A percentile compares a stretch with the other conserved stretches of the same genome.
These are phyloP conservation scores for Pseudoips prasinana DNA, from an alignment of 2,888 invertebrate species.

Conservation along the genomic window DNA sequence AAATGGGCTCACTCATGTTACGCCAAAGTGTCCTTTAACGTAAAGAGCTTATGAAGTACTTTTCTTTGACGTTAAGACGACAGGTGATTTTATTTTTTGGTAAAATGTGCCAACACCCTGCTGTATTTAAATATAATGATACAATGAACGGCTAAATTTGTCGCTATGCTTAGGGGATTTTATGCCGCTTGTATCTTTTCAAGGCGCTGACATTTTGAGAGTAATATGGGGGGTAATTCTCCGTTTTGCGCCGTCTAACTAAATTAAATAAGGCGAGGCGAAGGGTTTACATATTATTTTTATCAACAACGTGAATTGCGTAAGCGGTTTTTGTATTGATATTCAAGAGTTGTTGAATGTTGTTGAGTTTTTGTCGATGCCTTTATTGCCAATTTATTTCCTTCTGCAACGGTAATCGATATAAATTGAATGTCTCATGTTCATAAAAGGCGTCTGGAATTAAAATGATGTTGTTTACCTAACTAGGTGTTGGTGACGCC, in stretches of 20 bases:
- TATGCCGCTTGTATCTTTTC: conserved; percentile 36
- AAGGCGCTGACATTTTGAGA: conserved; percentile 33
- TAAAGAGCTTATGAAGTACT: conserved; percentile 28
- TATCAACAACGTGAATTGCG: conserved; percentile 26
- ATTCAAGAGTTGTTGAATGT: too few relatives aligned
- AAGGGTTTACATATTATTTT: too few relatives aligned
- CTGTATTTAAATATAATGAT: conserved; percentile 67
- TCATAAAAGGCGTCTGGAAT: too few relatives aligned
- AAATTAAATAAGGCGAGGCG: conserved; percentile 6
- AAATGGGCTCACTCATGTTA: conserved; percentile 33
- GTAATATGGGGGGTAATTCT: conserved; percentile 35
- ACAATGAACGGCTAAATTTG: conserved; percentile 63
- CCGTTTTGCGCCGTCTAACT: conserved; percentile 12
- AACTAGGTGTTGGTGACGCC: too few relatives aligned
- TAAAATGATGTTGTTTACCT: too few relatives aligned
- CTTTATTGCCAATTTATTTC: too few relatives aligned
- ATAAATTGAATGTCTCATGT: too few relatives aligned
- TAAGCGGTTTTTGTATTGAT: too few relatives aligned
- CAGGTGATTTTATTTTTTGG: conserved; percentile 57
- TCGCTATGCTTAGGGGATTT: conserved; percentile 44
- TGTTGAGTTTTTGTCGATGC: too few relatives aligned
- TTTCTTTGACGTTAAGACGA: conserved; percentile 28
- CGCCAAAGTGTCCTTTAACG: conserved; percentile 34
- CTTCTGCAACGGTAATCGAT: too few relatives aligned
- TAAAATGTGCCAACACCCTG: conserved; percentile 51